Base-by-base conservation (phyloP, 2,797 vertebrate genomes). In the Sebastes iracundus region DNA sequence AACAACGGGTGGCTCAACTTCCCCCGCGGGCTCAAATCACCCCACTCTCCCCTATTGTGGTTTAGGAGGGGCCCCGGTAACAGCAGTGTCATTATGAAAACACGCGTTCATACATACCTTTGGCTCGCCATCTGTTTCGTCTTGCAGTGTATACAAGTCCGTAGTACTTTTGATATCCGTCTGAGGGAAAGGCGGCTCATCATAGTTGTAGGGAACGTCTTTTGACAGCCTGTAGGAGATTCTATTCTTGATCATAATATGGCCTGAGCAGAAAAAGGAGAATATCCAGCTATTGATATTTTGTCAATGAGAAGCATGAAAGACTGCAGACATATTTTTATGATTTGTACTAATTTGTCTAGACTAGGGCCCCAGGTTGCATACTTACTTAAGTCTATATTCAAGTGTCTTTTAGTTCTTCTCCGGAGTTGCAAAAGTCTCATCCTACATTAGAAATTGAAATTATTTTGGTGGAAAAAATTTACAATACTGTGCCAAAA, bases 211-310 rank as follows among this genome's bases (percentile, higher is more conserved):
- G 38, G 42, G 81, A 73, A 75, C 53, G 25, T 82, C 55, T 73
- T 76, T 53, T 53, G 70, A 82, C 80, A 81, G 69, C 49, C 46
- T 64, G 72, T 49, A 49, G n/a, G 63, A 49, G 14, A 63, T 75
- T 72, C 65, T 86, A 27, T 81, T 58, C 80, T 85, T 91, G 53
- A 85, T 79, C 74, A 84, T 73, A 55, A 63, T 38, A 27, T 6
- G 11, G 30, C 55, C 82, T 88, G 73, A 65, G 67, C 63, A 80
- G 75, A 83, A 63, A 77, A 72, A 85, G 28, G 33, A 83, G 61
- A 75, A 77, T 56, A 66, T 83, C 10, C 16, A 25, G 72, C 38
- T 77, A 64, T 66, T 85, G 68, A 75, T 77, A 38, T 74, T 71
- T 69, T 80, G 28, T 76, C 33, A 70, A 42, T 64, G 32, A 77